Percentiles rank a stretch among this genome's conserved stretches.
Evolutionary conservation across 2,888 invertebrate species (phyloP).

Genomic region (Parnassius smintheus): DNA sequence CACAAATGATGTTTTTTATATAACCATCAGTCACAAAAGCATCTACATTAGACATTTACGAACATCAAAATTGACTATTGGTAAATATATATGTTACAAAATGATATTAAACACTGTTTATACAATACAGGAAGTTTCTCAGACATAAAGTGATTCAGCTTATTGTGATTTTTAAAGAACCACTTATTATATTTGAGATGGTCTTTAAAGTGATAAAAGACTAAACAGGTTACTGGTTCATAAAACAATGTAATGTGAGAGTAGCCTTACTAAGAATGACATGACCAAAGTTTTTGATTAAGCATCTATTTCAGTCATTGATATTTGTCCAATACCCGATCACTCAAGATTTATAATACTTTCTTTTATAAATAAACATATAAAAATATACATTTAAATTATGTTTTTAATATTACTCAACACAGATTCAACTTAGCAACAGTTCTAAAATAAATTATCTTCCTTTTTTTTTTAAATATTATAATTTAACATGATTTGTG

Average conservation of each 20-base stretch:
- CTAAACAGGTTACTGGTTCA: background rate
- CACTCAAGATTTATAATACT: slow-evolving; percentile 61
- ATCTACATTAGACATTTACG: background rate
- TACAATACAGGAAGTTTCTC: too few relatives aligned
- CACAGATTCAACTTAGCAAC: slow-evolving; percentile 69
- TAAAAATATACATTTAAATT: slow-evolving; percentile 76
- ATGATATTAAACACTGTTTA: background rate
- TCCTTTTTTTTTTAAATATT: slow-evolving; percentile 41
- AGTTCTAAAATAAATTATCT: slow-evolving; percentile 52
- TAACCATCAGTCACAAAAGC: slow-evolving; percentile 15
- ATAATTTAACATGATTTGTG: slow-evolving; percentile 33
- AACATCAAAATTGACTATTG: slow-evolving; percentile 8
- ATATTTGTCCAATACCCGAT: slow-evolving; percentile 48
- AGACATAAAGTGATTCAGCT: too few relatives aligned
- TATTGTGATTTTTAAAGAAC: too few relatives aligned
- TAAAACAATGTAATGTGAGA: slow-evolving; percentile 28
- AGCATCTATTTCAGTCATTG: slow-evolving; percentile 41
- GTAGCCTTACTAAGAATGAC: slow-evolving; percentile 27
- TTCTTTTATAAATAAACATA: slow-evolving; percentile 70
- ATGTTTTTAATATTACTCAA: slow-evolving; percentile 70
- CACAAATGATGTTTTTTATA: background rate
- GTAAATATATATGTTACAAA: slow-evolving; percentile 1
- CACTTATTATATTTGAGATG: too few relatives aligned
- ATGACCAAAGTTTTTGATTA: slow-evolving; percentile 27
- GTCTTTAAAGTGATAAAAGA: too few relatives aligned